Evolutionary conservation across 2,113 vertebrate species (phyloP).

Genomic region (Cyprinodon tularosa): DNA sequence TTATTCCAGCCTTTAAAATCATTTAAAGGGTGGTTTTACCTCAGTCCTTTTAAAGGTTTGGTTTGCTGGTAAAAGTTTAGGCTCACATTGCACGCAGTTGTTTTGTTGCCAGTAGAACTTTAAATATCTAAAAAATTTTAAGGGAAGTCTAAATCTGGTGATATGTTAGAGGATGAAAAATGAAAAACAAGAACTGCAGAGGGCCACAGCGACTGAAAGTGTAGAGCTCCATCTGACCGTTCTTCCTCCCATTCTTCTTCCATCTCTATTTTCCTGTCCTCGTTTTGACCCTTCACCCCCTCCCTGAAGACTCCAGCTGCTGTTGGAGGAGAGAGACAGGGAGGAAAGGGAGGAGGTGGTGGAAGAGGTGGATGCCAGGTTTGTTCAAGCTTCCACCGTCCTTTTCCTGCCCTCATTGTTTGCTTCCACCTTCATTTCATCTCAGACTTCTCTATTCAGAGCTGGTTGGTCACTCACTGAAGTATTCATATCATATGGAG

Average conservation of each 20-base stretch:
- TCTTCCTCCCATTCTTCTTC: conserved; percentile 58
- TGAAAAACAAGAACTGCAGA: not conserved
- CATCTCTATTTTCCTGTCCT: conserved; percentile 72
- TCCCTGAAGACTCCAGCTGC: conserved; percentile 92
- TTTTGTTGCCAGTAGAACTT: not conserved
- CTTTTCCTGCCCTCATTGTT: conserved; percentile 42
- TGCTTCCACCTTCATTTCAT: conserved; percentile 66
- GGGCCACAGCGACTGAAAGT: conserved; percentile 2
- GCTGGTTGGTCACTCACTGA: conserved; percentile 66
- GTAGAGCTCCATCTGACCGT: conserved; percentile 55
- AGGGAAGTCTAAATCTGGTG: too few relatives aligned
- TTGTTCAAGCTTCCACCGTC: conserved; percentile 71
- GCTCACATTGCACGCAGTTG: too few relatives aligned
- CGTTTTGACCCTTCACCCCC: conserved; percentile 82
- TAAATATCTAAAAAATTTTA: not conserved
- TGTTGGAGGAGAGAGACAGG: conserved; percentile 93
- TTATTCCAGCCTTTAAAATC: not conserved
- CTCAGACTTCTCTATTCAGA: conserved; percentile 69
- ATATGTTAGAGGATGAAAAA: not conserved
- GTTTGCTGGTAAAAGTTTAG: not conserved
- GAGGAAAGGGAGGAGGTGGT: conserved; percentile 82
- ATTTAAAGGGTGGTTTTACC: not conserved
- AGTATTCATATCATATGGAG: not conserved
- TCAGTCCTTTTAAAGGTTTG: not conserved
- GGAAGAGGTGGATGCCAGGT: conserved; percentile 79